Evolutionary conservation across 2,797 vertebrate species (phyloP).

Genomic region (Cottoperca gobio): DNA sequence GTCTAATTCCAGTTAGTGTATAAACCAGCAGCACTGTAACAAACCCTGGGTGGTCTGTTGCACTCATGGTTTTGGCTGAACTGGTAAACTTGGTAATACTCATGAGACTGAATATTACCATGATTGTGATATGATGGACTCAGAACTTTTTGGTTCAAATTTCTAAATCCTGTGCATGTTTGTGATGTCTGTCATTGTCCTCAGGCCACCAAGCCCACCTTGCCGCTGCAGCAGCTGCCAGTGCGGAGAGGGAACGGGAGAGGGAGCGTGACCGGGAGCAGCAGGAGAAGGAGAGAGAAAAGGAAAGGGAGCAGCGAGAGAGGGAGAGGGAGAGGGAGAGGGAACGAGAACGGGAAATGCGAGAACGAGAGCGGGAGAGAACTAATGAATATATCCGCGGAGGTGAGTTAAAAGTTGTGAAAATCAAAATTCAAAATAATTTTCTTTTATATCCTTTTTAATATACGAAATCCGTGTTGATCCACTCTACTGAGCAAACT

Average conservation of each 20-base stretch:
- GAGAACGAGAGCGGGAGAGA: constrained; percentile 78
- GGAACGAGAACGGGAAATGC: constrained; percentile 81
- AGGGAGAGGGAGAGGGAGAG: constrained; percentile 77
- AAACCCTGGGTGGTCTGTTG: background rate
- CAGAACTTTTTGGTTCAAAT: background rate
- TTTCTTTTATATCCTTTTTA: background rate
- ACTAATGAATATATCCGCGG: constrained; percentile 89
- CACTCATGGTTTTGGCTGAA: background rate
- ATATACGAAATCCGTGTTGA: background rate
- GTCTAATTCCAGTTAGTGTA: background rate
- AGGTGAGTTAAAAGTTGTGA: constrained; percentile 79
- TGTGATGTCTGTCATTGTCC: constrained; percentile 54
- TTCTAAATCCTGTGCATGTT: constrained; percentile 22
- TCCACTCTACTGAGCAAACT: background rate
- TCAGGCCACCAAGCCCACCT: constrained; percentile 92
- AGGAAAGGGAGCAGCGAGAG: constrained; percentile 86
- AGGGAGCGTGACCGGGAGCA: constrained; percentile 85
- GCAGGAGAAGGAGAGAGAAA: constrained; percentile 85
- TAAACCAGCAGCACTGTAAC: background rate
- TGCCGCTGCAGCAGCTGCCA: constrained; percentile 85
- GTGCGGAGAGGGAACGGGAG: constrained; percentile 88
- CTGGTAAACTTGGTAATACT: constrained; percentile 10
- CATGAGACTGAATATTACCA: constrained; percentile 4
- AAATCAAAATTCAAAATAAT: background rate
- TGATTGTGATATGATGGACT: background rate